Base-by-base conservation (phyloP, 2,888 invertebrate species). In the Chirona hameri region DNA sequence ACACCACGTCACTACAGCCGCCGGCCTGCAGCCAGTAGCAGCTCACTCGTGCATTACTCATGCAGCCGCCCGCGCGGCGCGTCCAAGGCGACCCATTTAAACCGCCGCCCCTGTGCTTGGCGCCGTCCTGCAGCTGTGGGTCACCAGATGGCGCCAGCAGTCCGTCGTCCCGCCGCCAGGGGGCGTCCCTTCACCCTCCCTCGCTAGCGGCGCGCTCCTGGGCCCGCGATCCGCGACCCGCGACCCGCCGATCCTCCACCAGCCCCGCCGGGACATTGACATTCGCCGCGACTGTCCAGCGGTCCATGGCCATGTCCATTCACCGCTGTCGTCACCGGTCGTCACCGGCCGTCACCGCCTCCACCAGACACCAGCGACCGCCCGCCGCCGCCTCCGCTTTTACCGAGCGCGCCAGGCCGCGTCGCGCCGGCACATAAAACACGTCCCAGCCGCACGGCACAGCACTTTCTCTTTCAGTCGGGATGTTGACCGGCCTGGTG, bases 391-490 rank as follows among this genome's bases (percentile, higher is more conserved):
- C 39, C 39, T 39, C 39, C 39, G 39, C 39, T 39, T 39, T 39
- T 39, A 39, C 39, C 39, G 39, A 39, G 39, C 39, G 39, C 39
- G 39, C 39, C 39, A 5, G 39, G 39, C 39, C 39, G 39, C 24
- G n/a, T n/a, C n/a, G n/a, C n/a, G 60, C 69, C 69, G 69, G 4
- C 69, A 27, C 31, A 31, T 72, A 72, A 72, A 72, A 72, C 72
- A 31, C 72, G 72, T 27, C 31, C 29, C 72, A 4, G 31, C 15
- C 72, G 72, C 72, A 31, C 72, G 14, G 31, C 72, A 9, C 72
- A 15, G 18, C 72, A 72, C 72, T 72, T 72, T 72, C 72, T 72
- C 72, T 72, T 72, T 72, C 18, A 15, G 31, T 14, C 72, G 31
- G 31, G 31, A 5, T 72, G 72, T 72, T 29, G 72, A 72, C 72